Evolutionary conservation across 2,797 vertebrate species (phyloP).

Genomic region (Tapirus indicus): DNA sequence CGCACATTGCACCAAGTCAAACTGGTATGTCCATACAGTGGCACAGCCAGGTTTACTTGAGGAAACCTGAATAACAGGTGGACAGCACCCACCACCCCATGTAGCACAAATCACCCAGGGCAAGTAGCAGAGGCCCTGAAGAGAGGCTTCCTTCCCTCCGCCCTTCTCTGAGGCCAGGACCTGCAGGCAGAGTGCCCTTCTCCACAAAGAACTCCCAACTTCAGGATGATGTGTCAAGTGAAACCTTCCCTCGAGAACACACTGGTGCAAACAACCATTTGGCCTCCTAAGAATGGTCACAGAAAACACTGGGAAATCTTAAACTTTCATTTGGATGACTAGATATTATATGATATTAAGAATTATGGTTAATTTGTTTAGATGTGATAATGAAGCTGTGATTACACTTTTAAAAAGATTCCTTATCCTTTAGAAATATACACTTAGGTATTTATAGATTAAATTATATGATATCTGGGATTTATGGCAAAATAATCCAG

Average conservation of each 20-base stretch:
- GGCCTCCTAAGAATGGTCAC: background rate
- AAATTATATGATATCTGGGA: background rate
- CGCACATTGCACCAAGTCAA: background rate
- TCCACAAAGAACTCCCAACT: background rate
- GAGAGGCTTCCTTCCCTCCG: background rate
- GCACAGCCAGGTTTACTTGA: background rate
- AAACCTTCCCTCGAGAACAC: background rate
- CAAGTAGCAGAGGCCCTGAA: background rate
- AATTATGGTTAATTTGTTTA: background rate
- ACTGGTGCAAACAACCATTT: background rate
- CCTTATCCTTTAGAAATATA: constrained; percentile 34
- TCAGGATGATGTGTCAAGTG: background rate
- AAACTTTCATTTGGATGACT: constrained; percentile 7
- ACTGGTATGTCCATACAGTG: background rate
- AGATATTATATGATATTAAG: constrained; percentile 11
- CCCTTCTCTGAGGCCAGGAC: background rate
- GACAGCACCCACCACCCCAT: background rate
- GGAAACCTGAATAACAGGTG: background rate
- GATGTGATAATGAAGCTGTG: background rate
- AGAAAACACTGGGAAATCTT: background rate
- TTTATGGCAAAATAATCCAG: background rate
- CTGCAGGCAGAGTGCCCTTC: background rate
- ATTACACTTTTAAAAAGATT: background rate
- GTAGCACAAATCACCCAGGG: background rate
- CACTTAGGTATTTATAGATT: background rate